Evolutionary conservation across 2,888 invertebrate species (phyloP), one percentile per base, ranked within the genome.

Genomic region (Volucella inflata): DNA sequence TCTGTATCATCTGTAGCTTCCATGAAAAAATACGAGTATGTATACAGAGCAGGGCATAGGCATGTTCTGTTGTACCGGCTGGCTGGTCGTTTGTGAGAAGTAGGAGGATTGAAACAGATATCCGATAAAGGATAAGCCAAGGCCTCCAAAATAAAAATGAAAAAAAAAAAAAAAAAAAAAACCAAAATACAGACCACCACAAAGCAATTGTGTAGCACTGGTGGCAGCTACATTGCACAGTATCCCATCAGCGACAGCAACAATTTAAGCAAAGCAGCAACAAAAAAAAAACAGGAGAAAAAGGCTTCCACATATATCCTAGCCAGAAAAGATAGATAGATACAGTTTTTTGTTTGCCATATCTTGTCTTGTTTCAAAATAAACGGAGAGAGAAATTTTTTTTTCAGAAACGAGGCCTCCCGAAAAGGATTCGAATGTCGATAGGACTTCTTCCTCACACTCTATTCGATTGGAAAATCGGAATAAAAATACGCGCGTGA

Each of bases 391-490:
- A n/a, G 11, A 44, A 36, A 44, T 44, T 30, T 30, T 21, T 30
- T 30, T 21, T 30, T 30, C 30, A 1, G 30, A 30, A 30, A 30
- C 6, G 6, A 30, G 30, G 30, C 30, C 30, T 30, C 30, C 30
- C 30, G 2, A 14, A 36, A 14, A 36, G 50, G 62, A 11, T 44
- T 11, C 3, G 53, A 42, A 36, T 4, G 48, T 16, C 46, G 50
- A 55, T 48, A 67, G 64, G 42, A 59, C 42, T 36, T 57, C 14
- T 55, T 62, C 50, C 60, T n/a, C 62, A 89, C 88, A 89, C 88
- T 88, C 89, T 89, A 30, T 30, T 88, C 89, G 89, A 90, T 89
- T 62, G 88, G 90, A 89, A 90, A 89, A 89, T 88, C 87, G 87
- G 68, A 89, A 90, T 90, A 90, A 90, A 89, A 89, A 89, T 87